Evolutionary conservation across 2,797 vertebrate species (phyloP).

Genomic region (Chelon auratus): DNA sequence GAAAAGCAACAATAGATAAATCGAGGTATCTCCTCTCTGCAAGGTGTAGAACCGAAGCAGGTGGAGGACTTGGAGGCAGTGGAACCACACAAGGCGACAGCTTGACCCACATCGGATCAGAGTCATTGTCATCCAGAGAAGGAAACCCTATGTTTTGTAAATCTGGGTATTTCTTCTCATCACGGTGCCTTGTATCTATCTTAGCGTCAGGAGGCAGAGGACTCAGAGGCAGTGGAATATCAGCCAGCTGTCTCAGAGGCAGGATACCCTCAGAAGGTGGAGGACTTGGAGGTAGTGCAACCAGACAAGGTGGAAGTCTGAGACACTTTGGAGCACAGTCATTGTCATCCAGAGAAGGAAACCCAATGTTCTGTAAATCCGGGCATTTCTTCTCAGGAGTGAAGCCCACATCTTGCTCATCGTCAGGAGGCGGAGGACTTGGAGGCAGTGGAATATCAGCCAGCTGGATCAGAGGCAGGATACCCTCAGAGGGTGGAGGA

Average conservation of each 20-base stretch:
- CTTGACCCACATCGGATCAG: neutral
- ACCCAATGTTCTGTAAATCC: neutral
- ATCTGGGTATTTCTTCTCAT: neutral
- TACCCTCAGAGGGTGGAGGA: too few species aligned
- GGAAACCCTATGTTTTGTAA: neutral
- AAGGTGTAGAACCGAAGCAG: neutral
- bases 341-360: neutral
- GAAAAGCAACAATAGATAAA: neutral
- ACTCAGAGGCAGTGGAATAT: too few species aligned
- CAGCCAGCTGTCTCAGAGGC: neutral
- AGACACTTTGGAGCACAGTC: neutral
- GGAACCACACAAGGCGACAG: neutral
- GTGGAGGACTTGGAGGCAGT: neutral
- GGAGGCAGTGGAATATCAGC: neutral
- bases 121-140: neutral
- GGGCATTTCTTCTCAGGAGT: neutral
- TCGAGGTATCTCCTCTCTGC: neutral
- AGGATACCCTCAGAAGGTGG: neutral
- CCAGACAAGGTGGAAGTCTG: neutral
- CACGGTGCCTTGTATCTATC: neutral
- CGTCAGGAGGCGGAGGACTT: neutral
- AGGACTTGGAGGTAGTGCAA: neutral
- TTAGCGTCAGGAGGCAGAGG: too few species aligned
- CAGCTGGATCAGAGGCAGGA: too few species aligned
- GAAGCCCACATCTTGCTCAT: neutral